Evolutionary conservation across 1,140 invertebrate species (phyloP).

Genomic region (Lepidotrigona ventralis): DNA sequence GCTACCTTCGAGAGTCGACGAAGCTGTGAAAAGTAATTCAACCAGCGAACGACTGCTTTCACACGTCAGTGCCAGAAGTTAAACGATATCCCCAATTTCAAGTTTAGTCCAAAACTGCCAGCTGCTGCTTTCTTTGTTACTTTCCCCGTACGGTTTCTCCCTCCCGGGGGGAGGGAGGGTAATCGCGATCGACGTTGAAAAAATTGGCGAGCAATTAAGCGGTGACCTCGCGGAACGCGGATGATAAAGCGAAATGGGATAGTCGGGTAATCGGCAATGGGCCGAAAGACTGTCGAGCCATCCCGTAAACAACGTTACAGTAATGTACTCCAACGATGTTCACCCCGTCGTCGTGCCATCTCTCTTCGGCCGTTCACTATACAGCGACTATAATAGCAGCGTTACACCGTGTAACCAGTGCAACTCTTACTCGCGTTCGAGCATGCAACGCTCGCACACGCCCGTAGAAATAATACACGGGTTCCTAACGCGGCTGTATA

Average conservation of each 20-base stretch:
- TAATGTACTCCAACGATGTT: constrained; percentile 62
- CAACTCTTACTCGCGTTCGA: constrained; percentile 37
- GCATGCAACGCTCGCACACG: constrained; percentile 40
- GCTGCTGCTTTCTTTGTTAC: neutral
- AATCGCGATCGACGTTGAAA: neutral
- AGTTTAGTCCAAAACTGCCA: no score
- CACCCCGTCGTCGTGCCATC: constrained; percentile 43
- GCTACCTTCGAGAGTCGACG: neutral
- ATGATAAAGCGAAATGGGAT: constrained; percentile 61
- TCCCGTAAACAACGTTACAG: constrained; percentile 67
- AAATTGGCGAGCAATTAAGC: constrained; percentile 1
- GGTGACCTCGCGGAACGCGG: constrained; percentile 21
- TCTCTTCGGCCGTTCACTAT: constrained; percentile 31
- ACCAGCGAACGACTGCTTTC: neutral
- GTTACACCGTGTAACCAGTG: constrained; percentile 43
- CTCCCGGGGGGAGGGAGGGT: no score
- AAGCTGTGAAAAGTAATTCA: neutral
- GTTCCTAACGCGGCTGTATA: constrained; percentile 46
- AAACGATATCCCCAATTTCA: neutral
- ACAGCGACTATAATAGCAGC: constrained; percentile 32
- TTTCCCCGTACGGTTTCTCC: no score
- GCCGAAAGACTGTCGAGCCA: constrained; percentile 64
- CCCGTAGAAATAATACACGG: constrained; percentile 31
- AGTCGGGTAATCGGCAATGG: constrained; percentile 62
- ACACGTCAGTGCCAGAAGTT: neutral